phyloP scores from a whole-genome alignment of 1,140 invertebrate genomes.

The Listronotus oregonensis region DNA sequence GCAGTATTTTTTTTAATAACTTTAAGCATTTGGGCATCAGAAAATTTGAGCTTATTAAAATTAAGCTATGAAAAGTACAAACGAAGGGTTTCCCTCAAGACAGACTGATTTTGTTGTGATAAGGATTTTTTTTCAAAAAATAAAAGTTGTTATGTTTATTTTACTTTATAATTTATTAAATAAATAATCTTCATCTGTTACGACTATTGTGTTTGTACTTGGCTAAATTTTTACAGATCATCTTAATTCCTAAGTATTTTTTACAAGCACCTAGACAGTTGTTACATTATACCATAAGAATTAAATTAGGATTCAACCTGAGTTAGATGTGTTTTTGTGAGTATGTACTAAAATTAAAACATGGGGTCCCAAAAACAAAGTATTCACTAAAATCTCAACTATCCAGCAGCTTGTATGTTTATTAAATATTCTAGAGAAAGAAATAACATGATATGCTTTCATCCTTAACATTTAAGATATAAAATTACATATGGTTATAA shows the following conservation, averaged over 20 bases:
- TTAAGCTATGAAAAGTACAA: slow-evolving; percentile 59
- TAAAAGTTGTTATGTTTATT: background rate
- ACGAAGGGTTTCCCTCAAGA: slow-evolving; percentile 45
- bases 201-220: slow-evolving; percentile 13
- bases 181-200: slow-evolving; percentile 15
- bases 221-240: background rate
- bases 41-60: slow-evolving; percentile 69
- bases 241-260: too few species aligned
- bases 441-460: too few species aligned
- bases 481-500: background rate
- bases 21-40: slow-evolving; percentile 66
- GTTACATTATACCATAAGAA: too few species aligned
- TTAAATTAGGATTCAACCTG: too few species aligned
- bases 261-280: too few species aligned
- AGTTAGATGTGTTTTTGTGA: too few species aligned
- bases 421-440: too few species aligned
- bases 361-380: too few species aligned
- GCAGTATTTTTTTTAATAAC: slow-evolving; percentile 65
- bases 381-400: too few species aligned
- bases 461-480: too few species aligned
- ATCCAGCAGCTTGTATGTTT: too few species aligned
- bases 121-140: slow-evolving; percentile 3
- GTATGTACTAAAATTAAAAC: too few species aligned
- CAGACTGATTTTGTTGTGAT: slow-evolving; percentile 35
- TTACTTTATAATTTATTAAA: slow-evolving; percentile 28